Conservation (phyloP, 2,113 vertebrate species). For the Grus americana region DNA sequence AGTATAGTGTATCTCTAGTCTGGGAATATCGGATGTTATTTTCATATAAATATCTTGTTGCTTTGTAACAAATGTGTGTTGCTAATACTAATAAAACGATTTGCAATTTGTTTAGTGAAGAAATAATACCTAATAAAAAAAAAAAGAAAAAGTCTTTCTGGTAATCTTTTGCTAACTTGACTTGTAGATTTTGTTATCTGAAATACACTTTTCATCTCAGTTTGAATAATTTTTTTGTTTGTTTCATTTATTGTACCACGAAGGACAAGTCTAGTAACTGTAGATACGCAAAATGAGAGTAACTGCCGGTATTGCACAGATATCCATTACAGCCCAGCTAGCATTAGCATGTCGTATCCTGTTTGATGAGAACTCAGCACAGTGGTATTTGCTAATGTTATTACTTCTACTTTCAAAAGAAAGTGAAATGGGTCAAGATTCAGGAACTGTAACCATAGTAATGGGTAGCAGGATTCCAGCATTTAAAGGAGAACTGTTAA, state of each 20-base stretch:
- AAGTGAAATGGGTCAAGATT: slow-evolving; percentile 16
- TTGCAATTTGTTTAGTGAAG: neutral
- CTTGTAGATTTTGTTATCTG: neutral
- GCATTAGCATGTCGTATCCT: neutral
- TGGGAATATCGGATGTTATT: neutral
- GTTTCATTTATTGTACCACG: neutral
- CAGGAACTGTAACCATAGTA: slow-evolving; percentile 1
- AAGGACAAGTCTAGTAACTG: neutral
- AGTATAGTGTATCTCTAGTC: neutral
- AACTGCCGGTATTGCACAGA: neutral
- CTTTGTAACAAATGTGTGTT: neutral
- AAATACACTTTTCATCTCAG: neutral
- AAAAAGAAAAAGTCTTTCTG: neutral
- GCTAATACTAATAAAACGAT: neutral
- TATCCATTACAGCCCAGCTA: neutral
- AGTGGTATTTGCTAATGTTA: slow-evolving; percentile 7
- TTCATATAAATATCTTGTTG: neutral
- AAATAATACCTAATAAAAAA: neutral
- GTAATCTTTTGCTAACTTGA: neutral
- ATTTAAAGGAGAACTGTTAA: neutral
- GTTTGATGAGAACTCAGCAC: neutral
- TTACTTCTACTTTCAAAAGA: neutral
- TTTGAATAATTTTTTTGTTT: neutral
- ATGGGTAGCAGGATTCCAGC: neutral
- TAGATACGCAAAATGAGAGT: neutral